Evolutionary conservation across 1,140 invertebrate species (phyloP), one percentile per base, ranked within the genome.

Genomic region (Scaptodrosophila lebanonensis): DNA sequence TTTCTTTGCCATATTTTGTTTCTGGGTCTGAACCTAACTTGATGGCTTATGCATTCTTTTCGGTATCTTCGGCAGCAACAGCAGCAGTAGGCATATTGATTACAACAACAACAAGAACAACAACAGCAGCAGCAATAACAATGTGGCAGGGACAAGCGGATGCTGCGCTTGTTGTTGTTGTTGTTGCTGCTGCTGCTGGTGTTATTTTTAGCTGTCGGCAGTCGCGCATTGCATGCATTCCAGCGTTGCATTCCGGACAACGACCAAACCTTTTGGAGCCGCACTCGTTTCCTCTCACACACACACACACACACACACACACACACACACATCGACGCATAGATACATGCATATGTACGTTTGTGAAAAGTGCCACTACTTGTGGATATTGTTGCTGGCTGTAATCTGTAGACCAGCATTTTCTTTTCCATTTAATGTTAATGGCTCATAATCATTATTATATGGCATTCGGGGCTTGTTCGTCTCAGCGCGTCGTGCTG

Each of bases 361-460:
- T 33, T 33, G 32, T 33, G 32, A n/a, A 33, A 33, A 33, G 32
- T 33, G 32, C 27, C 43, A 16, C 5, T 27, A 20, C 42, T 13
- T 42, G 51, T 29, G 40, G n/a, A 12, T 50, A 25, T 33, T 53
- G 44, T 7, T 43, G 48, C 13, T 48, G 36, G 69, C 44, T 82
- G 61, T 75, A 79, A 79, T 79, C 75, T 82, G 69, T 70, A 82
- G 75, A 82, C 75, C 75, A 82, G 70, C 76, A 83, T 82, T 82
- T 82, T 82, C 76, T 82, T 82, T 82, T 83, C 76, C 76, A 83
- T 83, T 83, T 83, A 83, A 83, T 83, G 76, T 83, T 83, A 83
- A 83, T 83, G 76, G 76, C 76, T 76, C 76, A 83, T 83, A 83
- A 83, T 83, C 77, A 83, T 83, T 83, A 83, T 83, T 82, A 82